Evolutionary conservation across 2,797 vertebrate species (phyloP), one percentile per base, ranked within the genome.

Genomic region (Toxotes lorentzi): DNA sequence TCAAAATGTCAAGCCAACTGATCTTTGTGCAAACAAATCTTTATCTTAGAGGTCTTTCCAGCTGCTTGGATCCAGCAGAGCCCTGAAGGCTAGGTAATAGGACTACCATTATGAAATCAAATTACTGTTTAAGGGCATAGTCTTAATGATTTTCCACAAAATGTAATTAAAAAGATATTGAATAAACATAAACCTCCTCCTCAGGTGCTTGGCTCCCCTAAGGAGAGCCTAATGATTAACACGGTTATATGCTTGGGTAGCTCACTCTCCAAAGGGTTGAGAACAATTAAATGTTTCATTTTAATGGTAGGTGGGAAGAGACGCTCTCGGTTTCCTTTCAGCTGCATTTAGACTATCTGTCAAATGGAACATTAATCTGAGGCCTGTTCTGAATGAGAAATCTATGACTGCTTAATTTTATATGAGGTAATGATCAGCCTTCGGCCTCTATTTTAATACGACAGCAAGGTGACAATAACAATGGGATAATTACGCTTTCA

Each of bases 131-230:
- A 67, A 77, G 71, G 78, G 45, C 67, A 78, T 2, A 41, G 47
- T 79, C 69, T 48, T 58, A 89, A 86, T 78, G 82, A 84, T 86
- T 89, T 78, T 60, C 58, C 75, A 71, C 61, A 71, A 79, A 86
- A 83, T 83, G 54, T 86, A 84, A 89, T 89, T 86, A 85, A 84
- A 87, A 85, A 80, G 41, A 73, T 81, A 89, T 87, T 88, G 78
- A 91, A 85, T 85, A 71, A 76, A 87, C 80, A 90, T 76, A 83
- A 81, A 77, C 19, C 50, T 79, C 12, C 38, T 75, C 69, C 68
- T 70, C 70, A 80, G 75, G 81, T 61, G 72, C 64, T 34, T 1
- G 10, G 30, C 43, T 61, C 53, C 43, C 74, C 67, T 47, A 1
- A 75, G 73, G 69, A 76, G 24, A 66, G 45, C 30, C 21, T 47